phyloP scores from a whole-genome alignment of 2,797 vertebrate genomes.

The Molossus alvarezi region DNA sequence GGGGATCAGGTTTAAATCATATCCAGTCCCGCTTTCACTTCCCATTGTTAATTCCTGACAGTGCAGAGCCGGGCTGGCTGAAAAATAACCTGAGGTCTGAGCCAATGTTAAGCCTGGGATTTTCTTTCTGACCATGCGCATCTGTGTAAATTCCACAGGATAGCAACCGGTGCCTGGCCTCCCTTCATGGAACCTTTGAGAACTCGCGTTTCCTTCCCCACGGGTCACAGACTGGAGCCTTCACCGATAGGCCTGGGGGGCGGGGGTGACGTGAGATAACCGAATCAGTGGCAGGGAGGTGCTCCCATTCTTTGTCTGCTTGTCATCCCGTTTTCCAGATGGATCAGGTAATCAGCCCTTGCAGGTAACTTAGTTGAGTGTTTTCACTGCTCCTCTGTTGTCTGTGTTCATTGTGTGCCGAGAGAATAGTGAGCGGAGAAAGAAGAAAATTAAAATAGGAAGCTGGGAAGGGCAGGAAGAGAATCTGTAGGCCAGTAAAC shows the following conservation, averaged over 20 bases:
- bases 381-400: slow-evolving; percentile 57
- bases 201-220: not conserved
- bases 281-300: not conserved
- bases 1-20: slow-evolving; percentile 77
- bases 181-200: not conserved
- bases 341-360: slow-evolving; percentile 71
- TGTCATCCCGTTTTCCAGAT: slow-evolving; percentile 54
- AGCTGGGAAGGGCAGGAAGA: slow-evolving; percentile 74
- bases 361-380: slow-evolving; percentile 60
- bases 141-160: not conserved
- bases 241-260: not conserved
- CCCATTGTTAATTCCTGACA: slow-evolving; percentile 72
- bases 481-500: slow-evolving; percentile 39
- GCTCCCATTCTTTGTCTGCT: slow-evolving; percentile 28
- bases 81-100: slow-evolving; percentile 56
- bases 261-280: slow-evolving; percentile 16
- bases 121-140: slow-evolving; percentile 39
- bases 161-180: not conserved
- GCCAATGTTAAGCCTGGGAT: slow-evolving; percentile 12
- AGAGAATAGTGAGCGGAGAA: slow-evolving; percentile 55
- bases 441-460: slow-evolving; percentile 75
- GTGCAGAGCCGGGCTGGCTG: slow-evolving; percentile 39
- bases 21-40: slow-evolving; percentile 23
- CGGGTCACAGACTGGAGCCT: not conserved
- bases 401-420: slow-evolving; percentile 64